Base-by-base conservation (phyloP, 2,888 invertebrate genomes). In the Papilio protenor region DNA sequence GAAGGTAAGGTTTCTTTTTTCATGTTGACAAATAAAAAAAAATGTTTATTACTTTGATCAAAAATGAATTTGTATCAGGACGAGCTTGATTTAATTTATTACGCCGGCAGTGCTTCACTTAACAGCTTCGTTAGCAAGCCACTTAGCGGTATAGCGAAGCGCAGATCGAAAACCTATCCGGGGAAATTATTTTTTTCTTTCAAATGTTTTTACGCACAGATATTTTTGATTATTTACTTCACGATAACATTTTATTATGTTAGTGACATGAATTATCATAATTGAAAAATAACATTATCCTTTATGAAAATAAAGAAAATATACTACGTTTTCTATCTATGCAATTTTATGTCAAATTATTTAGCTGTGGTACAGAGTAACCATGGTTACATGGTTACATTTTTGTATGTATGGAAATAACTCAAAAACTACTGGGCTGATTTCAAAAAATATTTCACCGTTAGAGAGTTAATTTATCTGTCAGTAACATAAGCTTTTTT, bases 51-150 rank as follows among this genome's bases (percentile, higher is more conserved):
- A 33, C 64, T 64, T 33, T 64, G 64, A 64, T 64, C 64, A 33
- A 64, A 64, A 64, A 64, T 64, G 64, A 64, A 64, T 64, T 64
- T 64, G 64, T 64, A 64, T 64, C 64, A 64, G 64, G 64, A 64
- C 64, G 64, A 64, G 64, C 64, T 70, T 74, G 21, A 74, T 77
- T 74, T 74, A 77, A 74, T 77, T 74, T 57, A 74, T 69, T 40
- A 77, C 59, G 69, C 27, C 40, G 21, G 49, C 77, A 64, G 66
- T 74, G 33, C 69, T 74, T 74, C n/a, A 70, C 69, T 59, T 77
- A 77, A 77, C 77, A 59, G 77, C 69, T 77, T 77, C 77, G 70
- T 77, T 77, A 77, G 77, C 47, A 49, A 77, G 70, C 74, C 40
- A 74, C 74, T 77, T 77, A 69, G 70, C 49, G 70, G 77, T 27